These are phyloP conservation scores for Leuciscus waleckii DNA, from an alignment of 2,797 vertebrate genomes.

Conservation along the genomic window DNA sequence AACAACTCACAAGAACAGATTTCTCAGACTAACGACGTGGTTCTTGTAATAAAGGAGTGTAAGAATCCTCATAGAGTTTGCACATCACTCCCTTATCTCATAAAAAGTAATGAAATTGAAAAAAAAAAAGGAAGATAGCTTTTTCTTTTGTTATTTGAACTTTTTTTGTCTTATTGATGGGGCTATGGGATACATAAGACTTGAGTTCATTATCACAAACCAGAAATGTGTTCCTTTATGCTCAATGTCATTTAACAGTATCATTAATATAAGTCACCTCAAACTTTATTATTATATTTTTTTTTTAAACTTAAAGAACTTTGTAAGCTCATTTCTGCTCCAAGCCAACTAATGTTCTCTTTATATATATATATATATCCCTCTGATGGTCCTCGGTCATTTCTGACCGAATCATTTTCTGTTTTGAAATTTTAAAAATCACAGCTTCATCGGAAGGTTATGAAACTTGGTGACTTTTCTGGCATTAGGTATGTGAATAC, in stretches of 20 bases:
- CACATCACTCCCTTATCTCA: not conserved
- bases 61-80: slow-evolving; percentile 3
- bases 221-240: not conserved
- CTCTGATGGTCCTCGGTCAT: no score
- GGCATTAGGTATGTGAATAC: no score
- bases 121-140: not conserved
- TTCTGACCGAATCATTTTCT: no score
- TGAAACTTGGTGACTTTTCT: no score
- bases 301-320: not conserved
- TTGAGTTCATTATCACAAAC: not conserved
- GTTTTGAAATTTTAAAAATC: no score
- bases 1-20: slow-evolving; percentile 6
- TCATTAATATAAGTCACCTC: not conserved
- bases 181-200: not conserved
- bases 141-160: not conserved
- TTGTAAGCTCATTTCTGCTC: not conserved
- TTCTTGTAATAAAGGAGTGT: not conserved
- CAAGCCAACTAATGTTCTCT: no score
- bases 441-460: no score
- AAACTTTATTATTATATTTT: not conserved
- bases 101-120: slow-evolving; percentile 1
- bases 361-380: no score
- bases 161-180: not conserved
- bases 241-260: not conserved
- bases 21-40: slow-evolving; percentile 7